These are phyloP conservation scores for Patella ulyssiponensis DNA, from an alignment of 2,888 invertebrate species.

Conservation along the genomic window DNA sequence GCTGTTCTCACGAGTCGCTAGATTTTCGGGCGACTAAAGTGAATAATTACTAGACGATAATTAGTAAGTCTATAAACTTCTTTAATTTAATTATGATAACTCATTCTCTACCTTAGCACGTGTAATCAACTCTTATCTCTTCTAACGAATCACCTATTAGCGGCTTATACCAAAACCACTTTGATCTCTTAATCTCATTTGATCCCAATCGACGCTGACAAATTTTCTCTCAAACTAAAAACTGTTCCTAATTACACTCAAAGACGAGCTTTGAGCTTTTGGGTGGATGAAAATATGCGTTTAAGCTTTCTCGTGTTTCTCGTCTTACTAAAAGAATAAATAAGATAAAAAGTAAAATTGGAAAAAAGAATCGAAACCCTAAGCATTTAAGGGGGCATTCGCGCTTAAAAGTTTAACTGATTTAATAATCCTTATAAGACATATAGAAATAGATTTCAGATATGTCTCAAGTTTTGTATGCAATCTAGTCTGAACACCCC, in stretches of 20 bases:
- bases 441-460: too few species aligned
- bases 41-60: conserved; percentile 1
- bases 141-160: not conserved
- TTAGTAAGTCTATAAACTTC: not conserved
- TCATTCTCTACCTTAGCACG: not conserved
- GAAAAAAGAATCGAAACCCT: too few species aligned
- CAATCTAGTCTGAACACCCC: too few species aligned
- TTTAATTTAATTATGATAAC: conserved; percentile 3
- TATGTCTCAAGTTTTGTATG: too few species aligned
- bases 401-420: too few species aligned
- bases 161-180: not conserved
- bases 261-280: not conserved
- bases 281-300: too few species aligned
- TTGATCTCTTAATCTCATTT: conserved; percentile 5
- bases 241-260: conserved; percentile 7
- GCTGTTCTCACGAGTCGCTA: not conserved
- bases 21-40: not conserved
- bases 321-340: too few species aligned
- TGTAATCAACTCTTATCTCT: not conserved
- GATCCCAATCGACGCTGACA: not conserved
- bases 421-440: too few species aligned
- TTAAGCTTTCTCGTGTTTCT: too few species aligned
- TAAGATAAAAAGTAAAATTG: too few species aligned
- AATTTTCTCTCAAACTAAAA: not conserved
- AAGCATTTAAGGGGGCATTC: too few species aligned